Percentiles rank a stretch among this genome's conserved stretches.
These are phyloP conservation scores for Iphiclides podalirius DNA, from an alignment of 2,888 invertebrate genomes.

Conservation along the genomic window DNA sequence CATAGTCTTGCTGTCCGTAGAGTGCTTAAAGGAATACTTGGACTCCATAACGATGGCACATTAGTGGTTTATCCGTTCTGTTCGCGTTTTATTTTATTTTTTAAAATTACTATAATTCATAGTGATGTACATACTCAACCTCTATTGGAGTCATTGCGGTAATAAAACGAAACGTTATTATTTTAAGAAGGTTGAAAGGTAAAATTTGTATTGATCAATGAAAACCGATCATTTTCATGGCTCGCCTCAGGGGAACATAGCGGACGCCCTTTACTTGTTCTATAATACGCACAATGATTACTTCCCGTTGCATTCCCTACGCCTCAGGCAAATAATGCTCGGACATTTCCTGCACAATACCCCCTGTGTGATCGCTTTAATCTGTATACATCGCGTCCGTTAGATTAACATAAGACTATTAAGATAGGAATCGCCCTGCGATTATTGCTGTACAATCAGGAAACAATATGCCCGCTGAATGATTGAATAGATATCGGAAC, in stretches of 20 bases:
- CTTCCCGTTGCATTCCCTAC: slow-evolving; percentile 63
- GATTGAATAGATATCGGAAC: slow-evolving; percentile 34
- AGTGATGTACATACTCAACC: not conserved
- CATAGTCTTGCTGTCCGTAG: slow-evolving; percentile 37
- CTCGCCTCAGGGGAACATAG: slow-evolving; percentile 57
- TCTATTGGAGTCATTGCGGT: not conserved
- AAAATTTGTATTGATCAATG: no score
- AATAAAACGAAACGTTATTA: slow-evolving; percentile 15
- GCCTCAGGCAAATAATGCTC: slow-evolving; percentile 67
- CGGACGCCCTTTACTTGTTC: slow-evolving; percentile 73
- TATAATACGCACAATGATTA: slow-evolving; percentile 62
- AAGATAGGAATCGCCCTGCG: slow-evolving; percentile 49
- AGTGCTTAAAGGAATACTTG: slow-evolving; percentile 29
- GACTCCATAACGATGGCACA: slow-evolving; percentile 39
- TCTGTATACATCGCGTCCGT: slow-evolving; percentile 59
- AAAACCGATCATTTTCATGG: slow-evolving; percentile 35
- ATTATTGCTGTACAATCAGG: slow-evolving; percentile 43
- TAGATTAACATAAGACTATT: slow-evolving; percentile 68
- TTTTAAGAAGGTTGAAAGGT: not conserved
- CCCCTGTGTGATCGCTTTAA: slow-evolving; percentile 55
- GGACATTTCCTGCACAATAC: slow-evolving; percentile 72
- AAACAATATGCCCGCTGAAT: slow-evolving; percentile 42
- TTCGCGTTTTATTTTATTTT: slow-evolving; percentile 35
- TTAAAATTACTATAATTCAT: not conserved
- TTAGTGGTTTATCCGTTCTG: slow-evolving; percentile 41